Percentiles rank a stretch among this genome's conserved stretches.
Conservation (phyloP, 1,140 invertebrate genomes). For the Penaeus indicus region DNA sequence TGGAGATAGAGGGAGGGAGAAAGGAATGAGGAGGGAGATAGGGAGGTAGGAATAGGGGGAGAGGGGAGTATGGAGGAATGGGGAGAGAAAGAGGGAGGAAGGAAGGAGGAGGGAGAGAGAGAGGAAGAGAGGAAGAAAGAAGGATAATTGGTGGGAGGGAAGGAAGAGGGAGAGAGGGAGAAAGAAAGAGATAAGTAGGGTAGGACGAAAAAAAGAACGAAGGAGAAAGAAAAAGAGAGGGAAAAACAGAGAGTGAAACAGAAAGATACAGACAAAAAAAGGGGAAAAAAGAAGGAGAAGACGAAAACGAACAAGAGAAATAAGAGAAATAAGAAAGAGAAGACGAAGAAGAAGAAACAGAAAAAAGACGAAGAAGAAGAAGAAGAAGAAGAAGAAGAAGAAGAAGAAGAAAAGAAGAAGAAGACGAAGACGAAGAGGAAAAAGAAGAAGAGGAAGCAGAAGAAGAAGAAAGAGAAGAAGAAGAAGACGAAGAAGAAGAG, state of each 20-base stretch:
- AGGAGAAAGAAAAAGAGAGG: conserved; percentile 10
- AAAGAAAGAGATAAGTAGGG: neutral
- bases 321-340: neutral
- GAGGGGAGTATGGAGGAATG: neutral
- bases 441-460: too few species aligned
- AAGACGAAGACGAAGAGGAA: too few species aligned
- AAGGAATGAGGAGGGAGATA: conserved; percentile 12
- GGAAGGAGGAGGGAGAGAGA: conserved; percentile 10
- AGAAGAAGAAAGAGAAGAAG: too few species aligned
- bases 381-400: neutral
- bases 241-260: neutral
- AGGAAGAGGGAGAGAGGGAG: conserved; percentile 2
- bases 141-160: neutral
- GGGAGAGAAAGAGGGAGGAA: neutral
- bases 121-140: conserved; percentile 3
- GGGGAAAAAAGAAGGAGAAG: conserved; percentile 3
- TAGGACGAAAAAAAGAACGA: too few species aligned
- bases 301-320: neutral
- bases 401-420: too few species aligned
- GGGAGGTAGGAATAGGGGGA: conserved; percentile 1
- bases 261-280: neutral
- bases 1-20: neutral
- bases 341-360: neutral
- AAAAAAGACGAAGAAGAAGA: neutral
- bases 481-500: too few species aligned